These are phyloP conservation scores for Lota lota DNA, from an alignment of 2,113 vertebrate species.

Conservation along the genomic window DNA sequence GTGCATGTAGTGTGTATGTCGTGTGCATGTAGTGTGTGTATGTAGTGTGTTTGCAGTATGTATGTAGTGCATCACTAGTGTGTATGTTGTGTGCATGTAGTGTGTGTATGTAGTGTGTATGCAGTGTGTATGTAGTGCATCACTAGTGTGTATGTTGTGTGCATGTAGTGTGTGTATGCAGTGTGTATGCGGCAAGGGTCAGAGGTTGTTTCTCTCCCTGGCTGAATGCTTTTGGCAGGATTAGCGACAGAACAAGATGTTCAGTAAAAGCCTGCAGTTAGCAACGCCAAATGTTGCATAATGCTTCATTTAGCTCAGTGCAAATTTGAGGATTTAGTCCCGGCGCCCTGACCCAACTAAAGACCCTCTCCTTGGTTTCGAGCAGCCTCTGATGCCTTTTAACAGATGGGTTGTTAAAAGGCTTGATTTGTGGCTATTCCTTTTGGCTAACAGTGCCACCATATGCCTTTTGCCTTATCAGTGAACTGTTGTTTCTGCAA, in stretches of 20 bases:
- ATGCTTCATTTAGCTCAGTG: constrained; percentile 69
- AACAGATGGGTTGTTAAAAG: constrained; percentile 54
- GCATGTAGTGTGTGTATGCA: not conserved
- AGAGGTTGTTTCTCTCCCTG: constrained; percentile 58
- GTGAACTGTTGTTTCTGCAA: constrained; percentile 28
- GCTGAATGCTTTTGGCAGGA: constrained; percentile 69
- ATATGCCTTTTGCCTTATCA: constrained; percentile 41
- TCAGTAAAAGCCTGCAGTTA: constrained; percentile 62
- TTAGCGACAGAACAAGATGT: constrained; percentile 72
- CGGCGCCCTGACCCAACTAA: constrained; percentile 57
- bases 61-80: too few relatives aligned
- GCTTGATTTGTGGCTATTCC: constrained; percentile 48
- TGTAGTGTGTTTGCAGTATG: too few relatives aligned
- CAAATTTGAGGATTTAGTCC: constrained; percentile 65
- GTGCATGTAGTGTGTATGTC: not conserved
- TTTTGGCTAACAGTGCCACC: constrained; percentile 44
- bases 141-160: too few relatives aligned
- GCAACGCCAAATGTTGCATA: constrained; percentile 63
- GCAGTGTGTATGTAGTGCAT: too few relatives aligned
- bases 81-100: too few relatives aligned
- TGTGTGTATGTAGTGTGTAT: too few relatives aligned
- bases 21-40: too few relatives aligned
- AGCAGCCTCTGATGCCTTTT: constrained; percentile 47
- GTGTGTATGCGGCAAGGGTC: constrained; percentile 29
- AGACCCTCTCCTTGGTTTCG: constrained; percentile 49